Evolutionary conservation across 2,113 vertebrate species (phyloP).

Genomic region (Paracanthobrama guichenoti): DNA sequence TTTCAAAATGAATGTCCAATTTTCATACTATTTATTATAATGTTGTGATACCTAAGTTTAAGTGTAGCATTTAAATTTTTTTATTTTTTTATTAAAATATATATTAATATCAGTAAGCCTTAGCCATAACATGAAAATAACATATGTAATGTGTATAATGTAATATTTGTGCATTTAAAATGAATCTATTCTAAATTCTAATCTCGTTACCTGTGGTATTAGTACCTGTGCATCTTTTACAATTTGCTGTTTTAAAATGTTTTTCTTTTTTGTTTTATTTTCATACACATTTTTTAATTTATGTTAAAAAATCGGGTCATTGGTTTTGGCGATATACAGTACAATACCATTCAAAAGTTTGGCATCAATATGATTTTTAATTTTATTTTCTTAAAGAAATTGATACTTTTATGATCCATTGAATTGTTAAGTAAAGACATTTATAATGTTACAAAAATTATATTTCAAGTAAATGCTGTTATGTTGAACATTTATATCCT

Average conservation of each 20-base stretch:
- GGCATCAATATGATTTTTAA: background rate
- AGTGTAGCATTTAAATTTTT: no score
- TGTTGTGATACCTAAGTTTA: background rate
- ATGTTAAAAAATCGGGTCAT: background rate
- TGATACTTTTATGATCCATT: background rate
- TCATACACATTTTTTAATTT: background rate
- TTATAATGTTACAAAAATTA: background rate
- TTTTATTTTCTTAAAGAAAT: no score
- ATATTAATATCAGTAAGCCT: no score
- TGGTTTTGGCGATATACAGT: background rate
- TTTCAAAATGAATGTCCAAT: background rate
- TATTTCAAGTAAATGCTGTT: no score
- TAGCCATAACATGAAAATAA: background rate
- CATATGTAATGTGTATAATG: no score
- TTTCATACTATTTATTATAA: background rate
- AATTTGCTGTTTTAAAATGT: background rate
- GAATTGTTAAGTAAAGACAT: background rate
- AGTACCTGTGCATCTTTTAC: no score
- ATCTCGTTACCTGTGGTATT: no score
- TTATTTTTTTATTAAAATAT: no score
- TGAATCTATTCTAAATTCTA: background rate
- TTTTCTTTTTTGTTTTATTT: background rate
- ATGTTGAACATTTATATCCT: no score
- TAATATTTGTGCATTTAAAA: background rate
- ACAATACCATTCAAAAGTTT: background rate